A percentile compares a stretch with the other conserved stretches of the same genome.
These are phyloP conservation scores for Lasioglossum figueresi DNA, from an alignment of 2,888 invertebrate genomes.

Conservation along the genomic window DNA sequence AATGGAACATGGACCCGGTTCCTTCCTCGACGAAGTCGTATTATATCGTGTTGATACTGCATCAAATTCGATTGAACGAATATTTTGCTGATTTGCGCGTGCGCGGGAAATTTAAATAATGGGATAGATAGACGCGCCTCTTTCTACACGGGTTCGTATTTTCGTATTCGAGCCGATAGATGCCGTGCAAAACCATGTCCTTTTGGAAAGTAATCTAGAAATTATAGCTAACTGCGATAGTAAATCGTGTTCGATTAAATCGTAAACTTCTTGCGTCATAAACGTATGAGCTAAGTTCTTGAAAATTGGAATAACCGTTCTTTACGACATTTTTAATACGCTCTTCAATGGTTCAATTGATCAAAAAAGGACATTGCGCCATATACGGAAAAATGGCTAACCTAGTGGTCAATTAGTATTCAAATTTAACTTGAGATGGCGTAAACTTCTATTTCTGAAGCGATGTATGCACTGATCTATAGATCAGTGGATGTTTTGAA, in stretches of 20 bases:
- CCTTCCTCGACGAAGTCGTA: conserved; percentile 33
- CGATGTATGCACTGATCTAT: too few species aligned
- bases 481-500: background rate
- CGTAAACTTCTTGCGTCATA: background rate
- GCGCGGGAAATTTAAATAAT: conserved; percentile 59
- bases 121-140: conserved; percentile 26
- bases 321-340: background rate
- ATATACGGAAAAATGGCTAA: background rate
- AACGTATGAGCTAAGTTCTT: background rate
- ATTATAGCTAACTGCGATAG: background rate
- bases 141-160: background rate
- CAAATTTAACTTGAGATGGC: background rate
- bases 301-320: background rate
- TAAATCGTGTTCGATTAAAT: background rate
- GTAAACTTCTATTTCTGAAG: background rate
- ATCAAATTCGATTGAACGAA: conserved; percentile 73
- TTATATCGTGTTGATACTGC: conserved; percentile 62
- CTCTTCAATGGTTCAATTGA: background rate
- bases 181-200: conserved; percentile 10
- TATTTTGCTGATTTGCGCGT: conserved; percentile 49
- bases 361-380: background rate
- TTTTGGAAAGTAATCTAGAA: background rate
- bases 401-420: background rate
- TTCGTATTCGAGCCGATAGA: conserved; percentile 15
- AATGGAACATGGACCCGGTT: conserved; percentile 31